Base-by-base conservation (phyloP, 2,888 invertebrate species). In the Nebria salina region DNA sequence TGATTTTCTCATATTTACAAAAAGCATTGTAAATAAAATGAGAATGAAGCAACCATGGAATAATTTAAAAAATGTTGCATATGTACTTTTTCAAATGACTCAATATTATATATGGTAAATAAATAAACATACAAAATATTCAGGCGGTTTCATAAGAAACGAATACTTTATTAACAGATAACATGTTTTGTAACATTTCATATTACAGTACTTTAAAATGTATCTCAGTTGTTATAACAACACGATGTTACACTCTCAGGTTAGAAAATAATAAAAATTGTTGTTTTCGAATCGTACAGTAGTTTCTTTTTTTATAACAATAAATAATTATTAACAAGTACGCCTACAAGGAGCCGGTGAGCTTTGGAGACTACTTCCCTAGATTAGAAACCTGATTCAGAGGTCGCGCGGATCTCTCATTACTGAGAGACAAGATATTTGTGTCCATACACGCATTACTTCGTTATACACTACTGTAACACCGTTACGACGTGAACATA, bases 151-250 rank as follows among this genome's bases (percentile, higher is more conserved):
- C 80, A 76, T 81, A 81, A 75, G 81, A 81, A 81, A 81, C 76
- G 73, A 81, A 81, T 81, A 76, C 76, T 81, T 81, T 76, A 81
- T 81, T 76, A 81, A 81, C 81, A 81, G 81, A 76, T 81, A 81
- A 81, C 76, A 81, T 76, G 76, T 41, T 81, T 72, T 80, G 80
- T 76, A 81, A 81, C 81, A 81, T 81, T 81, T 74, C 75, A 81
- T 81, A 76, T 81, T 81, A 81, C 81, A 81, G 54, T 76, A 70
- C 54, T 77, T 77, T 26, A 11, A 80, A 42, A 74, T 81, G 41
- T 76, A 72, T 41, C 34, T 70, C 70, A 70, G 70, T 75, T 80
- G 72, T 73, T 76, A 42, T 65, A 65, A 64, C 26, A 75, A 65
- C 54, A 75, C 42, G 54, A 26, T 72, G 72, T 64, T 25, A 75